phyloP scores from a whole-genome alignment of 2,113 vertebrate genomes.

The Silurus meridionalis region DNA sequence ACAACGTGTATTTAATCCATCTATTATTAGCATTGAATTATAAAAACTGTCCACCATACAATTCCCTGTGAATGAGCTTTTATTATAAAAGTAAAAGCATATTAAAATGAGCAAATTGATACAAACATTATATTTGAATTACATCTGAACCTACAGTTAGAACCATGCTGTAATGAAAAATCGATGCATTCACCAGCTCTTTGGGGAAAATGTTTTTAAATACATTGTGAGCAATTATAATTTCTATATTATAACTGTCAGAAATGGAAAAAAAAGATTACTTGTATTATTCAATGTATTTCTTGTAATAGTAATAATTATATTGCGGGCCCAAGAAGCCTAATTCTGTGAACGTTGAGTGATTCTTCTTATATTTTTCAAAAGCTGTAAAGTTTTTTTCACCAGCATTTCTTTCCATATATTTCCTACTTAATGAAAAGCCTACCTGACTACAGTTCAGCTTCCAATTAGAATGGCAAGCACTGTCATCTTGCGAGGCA shows the following conservation, averaged over 20 bases:
- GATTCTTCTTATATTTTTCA: background rate
- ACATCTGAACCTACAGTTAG: background rate
- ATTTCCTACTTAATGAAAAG: constrained; percentile 9
- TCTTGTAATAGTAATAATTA: background rate
- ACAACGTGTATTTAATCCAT: background rate
- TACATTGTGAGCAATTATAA: background rate
- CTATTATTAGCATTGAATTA: background rate
- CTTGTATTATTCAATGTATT: background rate
- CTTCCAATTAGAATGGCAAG: constrained; percentile 30
- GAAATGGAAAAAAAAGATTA: background rate
- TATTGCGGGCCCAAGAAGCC: background rate
- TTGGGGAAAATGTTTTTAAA: background rate
- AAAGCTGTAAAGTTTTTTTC: background rate
- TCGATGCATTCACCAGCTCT: background rate
- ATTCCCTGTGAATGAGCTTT: background rate
- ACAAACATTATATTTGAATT: background rate
- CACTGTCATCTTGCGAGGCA: constrained; percentile 37
- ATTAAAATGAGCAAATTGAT: background rate
- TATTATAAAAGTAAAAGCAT: background rate
- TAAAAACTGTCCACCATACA: background rate
- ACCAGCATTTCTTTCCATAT: background rate
- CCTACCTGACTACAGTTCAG: constrained; percentile 21
- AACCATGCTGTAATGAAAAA: background rate
- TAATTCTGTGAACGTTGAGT: background rate
- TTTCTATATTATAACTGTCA: background rate